These are phyloP conservation scores for Galerucella nymphaeae DNA, from an alignment of 2,888 invertebrate genomes.

Conservation along the genomic window DNA sequence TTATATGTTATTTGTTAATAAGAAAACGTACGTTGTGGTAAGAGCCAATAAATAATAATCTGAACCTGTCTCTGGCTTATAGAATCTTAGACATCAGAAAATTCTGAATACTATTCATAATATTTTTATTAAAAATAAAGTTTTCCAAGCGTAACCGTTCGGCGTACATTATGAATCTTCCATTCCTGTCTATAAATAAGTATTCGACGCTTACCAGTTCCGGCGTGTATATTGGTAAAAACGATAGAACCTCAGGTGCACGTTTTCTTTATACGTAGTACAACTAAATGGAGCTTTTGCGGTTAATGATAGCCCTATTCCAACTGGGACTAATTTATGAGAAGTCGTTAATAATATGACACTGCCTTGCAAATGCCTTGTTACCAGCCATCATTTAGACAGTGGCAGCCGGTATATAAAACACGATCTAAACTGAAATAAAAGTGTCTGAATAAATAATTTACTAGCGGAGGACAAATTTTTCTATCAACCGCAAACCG, in stretches of 20 bases:
- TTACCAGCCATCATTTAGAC: background rate
- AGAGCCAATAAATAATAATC: too few species aligned
- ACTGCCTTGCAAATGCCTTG: background rate
- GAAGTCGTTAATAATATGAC: slow-evolving; percentile 19
- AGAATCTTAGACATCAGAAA: too few species aligned
- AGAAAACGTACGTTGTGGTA: background rate
- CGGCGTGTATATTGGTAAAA: background rate
- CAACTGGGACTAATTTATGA: slow-evolving; percentile 26
- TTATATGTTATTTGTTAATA: background rate
- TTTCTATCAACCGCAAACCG: too few species aligned
- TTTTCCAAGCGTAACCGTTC: background rate
- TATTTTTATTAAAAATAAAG: background rate
- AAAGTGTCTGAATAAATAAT: too few species aligned
- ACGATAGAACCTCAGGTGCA: slow-evolving; percentile 27
- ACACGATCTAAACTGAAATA: too few species aligned
- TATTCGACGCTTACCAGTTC: background rate
- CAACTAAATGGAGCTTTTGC: slow-evolving; percentile 22
- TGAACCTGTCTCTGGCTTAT: too few species aligned
- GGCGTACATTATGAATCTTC: background rate
- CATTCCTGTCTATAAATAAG: background rate
- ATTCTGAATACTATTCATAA: background rate
- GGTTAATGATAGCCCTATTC: slow-evolving; percentile 30
- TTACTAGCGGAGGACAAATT: too few species aligned
- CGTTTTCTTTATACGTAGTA: slow-evolving; percentile 29
- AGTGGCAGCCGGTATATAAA: too few species aligned